These are phyloP conservation scores for Sinocyclocheilus anshuiensis DNA, from an alignment of 2,113 vertebrate species.

Conservation along the genomic window DNA sequence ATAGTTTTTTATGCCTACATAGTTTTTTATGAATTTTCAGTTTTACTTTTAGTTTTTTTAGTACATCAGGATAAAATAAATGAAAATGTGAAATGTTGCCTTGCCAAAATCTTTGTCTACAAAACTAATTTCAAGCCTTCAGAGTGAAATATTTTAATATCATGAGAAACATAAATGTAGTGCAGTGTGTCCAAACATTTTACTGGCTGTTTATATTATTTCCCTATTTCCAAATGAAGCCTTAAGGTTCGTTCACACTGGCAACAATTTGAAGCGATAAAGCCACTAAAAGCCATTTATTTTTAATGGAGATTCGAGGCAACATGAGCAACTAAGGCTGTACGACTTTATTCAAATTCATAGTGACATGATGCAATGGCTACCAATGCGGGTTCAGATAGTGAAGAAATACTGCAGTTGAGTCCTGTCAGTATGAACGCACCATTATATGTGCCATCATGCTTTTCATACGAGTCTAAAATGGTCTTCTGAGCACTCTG, in stretches of 20 bases:
- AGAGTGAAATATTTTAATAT: background rate
- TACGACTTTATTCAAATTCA: background rate
- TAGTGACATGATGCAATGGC: background rate
- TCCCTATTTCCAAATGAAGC: background rate
- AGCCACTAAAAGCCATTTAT: background rate
- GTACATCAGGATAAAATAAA: background rate
- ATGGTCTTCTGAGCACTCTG: background rate
- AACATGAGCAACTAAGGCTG: background rate
- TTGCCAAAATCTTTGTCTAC: background rate
- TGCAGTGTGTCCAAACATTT: background rate
- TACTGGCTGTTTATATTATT: background rate
- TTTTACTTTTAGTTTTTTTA: background rate
- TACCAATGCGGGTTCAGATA: background rate
- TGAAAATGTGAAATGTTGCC: no score
- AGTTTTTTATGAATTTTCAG: background rate
- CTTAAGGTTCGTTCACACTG: background rate
- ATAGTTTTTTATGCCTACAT: background rate
- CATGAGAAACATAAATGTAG: background rate
- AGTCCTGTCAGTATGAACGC: background rate
- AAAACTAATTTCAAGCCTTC: background rate
- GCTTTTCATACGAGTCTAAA: background rate
- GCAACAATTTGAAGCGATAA: background rate
- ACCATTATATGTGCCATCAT: background rate
- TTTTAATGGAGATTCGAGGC: background rate
- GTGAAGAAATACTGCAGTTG: background rate